Base-by-base conservation (phyloP, 2,797 vertebrate species). In the Euthynnus affinis region DNA sequence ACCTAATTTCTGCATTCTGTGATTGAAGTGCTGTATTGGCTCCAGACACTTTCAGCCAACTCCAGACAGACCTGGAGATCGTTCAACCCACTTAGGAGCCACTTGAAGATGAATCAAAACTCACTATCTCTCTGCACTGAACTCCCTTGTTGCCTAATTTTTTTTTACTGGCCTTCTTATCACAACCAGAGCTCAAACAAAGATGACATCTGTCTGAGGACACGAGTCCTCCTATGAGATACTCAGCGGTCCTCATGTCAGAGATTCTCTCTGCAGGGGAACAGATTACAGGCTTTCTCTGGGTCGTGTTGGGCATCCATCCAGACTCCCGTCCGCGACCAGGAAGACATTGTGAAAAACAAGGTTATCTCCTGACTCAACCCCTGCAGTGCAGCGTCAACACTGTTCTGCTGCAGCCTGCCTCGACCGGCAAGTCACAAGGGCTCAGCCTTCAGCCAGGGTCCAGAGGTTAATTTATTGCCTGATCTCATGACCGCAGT, bases 391-490 rank as follows among this genome's bases (percentile, higher is more conserved):
- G 83, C 83, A 59, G 81, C 88, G 85, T 92, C 88, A 90, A 74
- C 81, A 64, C 84, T 79, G 87, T 78, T 88, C 87, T 62, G 76
- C 88, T 62, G 88, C 76, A 12, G 77, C 85, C 55, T 71, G 71
- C 74, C 74, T 62, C 15, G 14, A 6, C 69, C n/a, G 23, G 69
- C 42, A 22, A 91, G 89, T 93, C 93, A 93, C 94, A 90, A 87
- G 90, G 90, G 66, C 88, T 86, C 85, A 78, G 84, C 86, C 90
- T 84, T 69, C 80, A 84, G 84, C 84, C 65, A n/a, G 76, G 46
- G 88, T 89, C 84, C 76, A 83, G 81, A 78, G 92, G 90, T 92
- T 87, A 90, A 94, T 93, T 93, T 92, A 94, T 87, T 85, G 90
- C 87, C 87, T 61, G 86, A 89, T 93, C 84, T 82, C 93, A 92